A percentile compares a stretch with the other conserved stretches of the same genome.
Evolutionary conservation across 2,113 vertebrate genomes (phyloP).

Genomic region (Proteles cristata): DNA sequence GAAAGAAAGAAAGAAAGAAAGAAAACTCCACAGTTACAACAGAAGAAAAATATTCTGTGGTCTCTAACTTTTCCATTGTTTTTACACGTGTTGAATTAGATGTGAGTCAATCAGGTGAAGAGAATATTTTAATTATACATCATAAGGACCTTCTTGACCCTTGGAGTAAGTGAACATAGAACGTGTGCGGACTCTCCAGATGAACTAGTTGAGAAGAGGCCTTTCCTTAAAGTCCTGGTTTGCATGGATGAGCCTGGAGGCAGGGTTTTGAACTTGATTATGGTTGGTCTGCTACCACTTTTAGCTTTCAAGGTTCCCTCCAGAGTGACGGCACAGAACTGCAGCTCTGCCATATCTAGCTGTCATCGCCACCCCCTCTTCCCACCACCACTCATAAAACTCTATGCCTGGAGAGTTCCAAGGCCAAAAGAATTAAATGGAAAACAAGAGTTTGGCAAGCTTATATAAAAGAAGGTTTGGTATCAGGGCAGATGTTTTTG

Average conservation of each 20-base stretch:
- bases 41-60: background rate
- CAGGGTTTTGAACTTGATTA: background rate
- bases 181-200: background rate
- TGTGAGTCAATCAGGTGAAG: background rate
- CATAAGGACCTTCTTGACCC: background rate
- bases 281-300: background rate
- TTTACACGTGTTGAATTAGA: background rate
- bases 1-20: background rate
- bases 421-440: constrained; percentile 7
- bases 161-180: background rate
- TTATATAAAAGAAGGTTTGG: background rate
- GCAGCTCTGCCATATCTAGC: background rate
- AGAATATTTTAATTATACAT: background rate
- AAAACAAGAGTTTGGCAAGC: background rate
- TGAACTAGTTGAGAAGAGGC: background rate
- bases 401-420: background rate
- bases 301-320: background rate
- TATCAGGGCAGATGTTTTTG: background rate
- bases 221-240: background rate
- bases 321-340: background rate
- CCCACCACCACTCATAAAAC: background rate
- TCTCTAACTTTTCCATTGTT: background rate
- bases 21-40: background rate
- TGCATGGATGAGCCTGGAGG: background rate
- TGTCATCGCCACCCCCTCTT: rapidly evolving